Conservation (phyloP, 2,888 invertebrate species). For the Phengaris arion region DNA sequence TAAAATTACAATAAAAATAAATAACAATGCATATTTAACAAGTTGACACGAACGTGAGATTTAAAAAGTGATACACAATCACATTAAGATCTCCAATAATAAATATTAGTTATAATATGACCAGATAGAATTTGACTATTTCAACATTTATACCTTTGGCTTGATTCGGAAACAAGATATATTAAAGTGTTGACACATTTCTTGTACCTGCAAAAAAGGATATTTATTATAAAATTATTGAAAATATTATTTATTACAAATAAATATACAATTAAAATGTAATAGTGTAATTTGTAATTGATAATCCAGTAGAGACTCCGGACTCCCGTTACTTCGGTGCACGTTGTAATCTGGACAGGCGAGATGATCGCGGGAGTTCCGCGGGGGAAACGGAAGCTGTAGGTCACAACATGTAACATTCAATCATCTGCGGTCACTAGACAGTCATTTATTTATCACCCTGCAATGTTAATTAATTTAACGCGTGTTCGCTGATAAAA, state of each 20-base stretch:
- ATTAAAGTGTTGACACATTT: constrained; percentile 96
- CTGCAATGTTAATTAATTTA: no score
- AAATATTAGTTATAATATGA: constrained; percentile 19
- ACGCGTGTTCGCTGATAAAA: no score
- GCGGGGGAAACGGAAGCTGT: no score
- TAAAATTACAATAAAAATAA: background rate
- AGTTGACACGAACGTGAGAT: constrained; percentile 1
- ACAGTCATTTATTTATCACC: no score
- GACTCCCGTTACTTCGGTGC: no score
- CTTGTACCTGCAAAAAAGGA: constrained; percentile 85
- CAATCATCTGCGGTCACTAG: no score
- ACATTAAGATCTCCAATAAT: constrained; percentile 1
- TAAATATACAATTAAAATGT: no score
- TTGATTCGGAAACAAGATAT: constrained; percentile 89
- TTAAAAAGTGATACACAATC: constrained; percentile 13
- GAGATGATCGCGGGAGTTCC: no score
- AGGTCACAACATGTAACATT: no score
- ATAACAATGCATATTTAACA: background rate
- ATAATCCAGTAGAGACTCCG: no score
- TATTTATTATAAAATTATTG: constrained; percentile 27
- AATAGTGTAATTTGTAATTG: no score
- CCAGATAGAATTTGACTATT: constrained; percentile 32
- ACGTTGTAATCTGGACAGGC: no score
- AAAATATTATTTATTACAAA: background rate
- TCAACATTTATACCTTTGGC: constrained; percentile 58